Conservation (phyloP, 1,140 invertebrate genomes). For the Zaprionus ghesquierei region DNA sequence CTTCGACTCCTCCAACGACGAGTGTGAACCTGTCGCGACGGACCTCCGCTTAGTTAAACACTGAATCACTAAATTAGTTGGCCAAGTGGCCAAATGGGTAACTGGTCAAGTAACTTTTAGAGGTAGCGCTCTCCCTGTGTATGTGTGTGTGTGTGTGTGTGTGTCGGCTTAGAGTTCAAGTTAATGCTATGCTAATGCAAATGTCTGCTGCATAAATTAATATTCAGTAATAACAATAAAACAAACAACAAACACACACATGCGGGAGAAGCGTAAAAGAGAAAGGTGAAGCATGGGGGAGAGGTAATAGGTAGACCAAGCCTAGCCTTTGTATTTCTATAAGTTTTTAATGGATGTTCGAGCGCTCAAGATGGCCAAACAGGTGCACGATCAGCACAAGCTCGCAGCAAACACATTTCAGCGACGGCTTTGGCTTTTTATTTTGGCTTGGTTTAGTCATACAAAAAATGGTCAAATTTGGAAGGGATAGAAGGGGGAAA, state of each 20-base stretch:
- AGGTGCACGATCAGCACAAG: neutral
- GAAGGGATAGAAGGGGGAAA: neutral
- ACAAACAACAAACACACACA: constrained; percentile 29
- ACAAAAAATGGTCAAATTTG: neutral
- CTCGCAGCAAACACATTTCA: neutral
- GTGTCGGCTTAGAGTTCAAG: constrained; percentile 12
- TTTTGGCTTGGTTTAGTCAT: neutral
- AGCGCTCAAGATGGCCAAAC: constrained; percentile 9
- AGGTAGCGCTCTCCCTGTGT: neutral
- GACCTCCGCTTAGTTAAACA: constrained; percentile 17
- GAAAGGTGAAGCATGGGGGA: neutral
- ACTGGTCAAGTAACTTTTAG: constrained; percentile 7
- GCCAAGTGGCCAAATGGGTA: constrained; percentile 5
- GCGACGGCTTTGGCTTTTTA: neutral
- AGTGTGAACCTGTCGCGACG: constrained; percentile 31
- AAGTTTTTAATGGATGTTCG: constrained; percentile 50
- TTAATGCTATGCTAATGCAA: constrained; percentile 72
- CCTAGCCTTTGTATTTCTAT: constrained; percentile 28
- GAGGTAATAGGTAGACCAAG: too few species aligned
- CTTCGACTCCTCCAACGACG: neutral
- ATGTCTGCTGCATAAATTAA: constrained; percentile 79
- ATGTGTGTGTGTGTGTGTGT: neutral
- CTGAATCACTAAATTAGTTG: constrained; percentile 12
- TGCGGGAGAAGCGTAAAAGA: neutral
- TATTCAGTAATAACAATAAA: constrained; percentile 69